Percentiles rank a stretch among this genome's conserved stretches.
These are phyloP conservation scores for Cariama cristata DNA, from an alignment of 2,113 vertebrate genomes.

Conservation along the genomic window DNA sequence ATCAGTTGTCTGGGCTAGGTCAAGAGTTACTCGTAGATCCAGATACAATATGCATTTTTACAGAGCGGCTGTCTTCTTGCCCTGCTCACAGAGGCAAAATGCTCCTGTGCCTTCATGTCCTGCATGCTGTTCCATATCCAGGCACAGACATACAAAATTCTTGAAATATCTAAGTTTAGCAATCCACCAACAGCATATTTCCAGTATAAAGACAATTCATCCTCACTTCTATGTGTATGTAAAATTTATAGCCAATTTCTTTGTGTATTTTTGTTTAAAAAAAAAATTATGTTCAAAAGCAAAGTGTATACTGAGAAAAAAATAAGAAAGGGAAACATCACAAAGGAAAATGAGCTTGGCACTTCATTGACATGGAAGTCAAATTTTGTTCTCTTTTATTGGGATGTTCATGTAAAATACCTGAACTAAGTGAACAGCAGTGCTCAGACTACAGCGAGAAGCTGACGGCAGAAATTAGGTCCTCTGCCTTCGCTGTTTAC, in stretches of 20 bases:
- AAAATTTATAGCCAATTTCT: not conserved
- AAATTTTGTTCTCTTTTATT: not conserved
- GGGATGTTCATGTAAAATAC: not conserved
- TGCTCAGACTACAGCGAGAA: not conserved
- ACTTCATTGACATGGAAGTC: not conserved
- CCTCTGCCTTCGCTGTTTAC: not conserved
- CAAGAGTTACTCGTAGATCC: slow-evolving; percentile 73
- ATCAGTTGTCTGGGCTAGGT: slow-evolving; percentile 73
- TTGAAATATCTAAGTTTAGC: not conserved
- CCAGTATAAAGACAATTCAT: not conserved
- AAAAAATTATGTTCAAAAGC: not conserved
- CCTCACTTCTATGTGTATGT: not conserved
- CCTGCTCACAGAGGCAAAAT: not conserved
- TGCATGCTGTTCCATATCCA: not conserved
- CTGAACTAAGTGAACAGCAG: not conserved
- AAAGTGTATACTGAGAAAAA: not conserved
- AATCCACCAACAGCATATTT: not conserved
- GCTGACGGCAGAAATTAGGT: not conserved
- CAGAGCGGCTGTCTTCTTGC: slow-evolving; percentile 39
- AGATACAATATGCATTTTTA: slow-evolving; percentile 62
- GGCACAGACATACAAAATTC: not conserved
- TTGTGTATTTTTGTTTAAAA: not conserved
- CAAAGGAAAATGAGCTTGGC: not conserved
- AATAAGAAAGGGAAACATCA: not conserved
- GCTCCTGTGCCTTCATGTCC: not conserved